Evolutionary conservation across 53 echinoderm and acorn worm species (phyloP), one percentile per base, ranked within the genome.

Genomic region (Henricia sp.): DNA sequence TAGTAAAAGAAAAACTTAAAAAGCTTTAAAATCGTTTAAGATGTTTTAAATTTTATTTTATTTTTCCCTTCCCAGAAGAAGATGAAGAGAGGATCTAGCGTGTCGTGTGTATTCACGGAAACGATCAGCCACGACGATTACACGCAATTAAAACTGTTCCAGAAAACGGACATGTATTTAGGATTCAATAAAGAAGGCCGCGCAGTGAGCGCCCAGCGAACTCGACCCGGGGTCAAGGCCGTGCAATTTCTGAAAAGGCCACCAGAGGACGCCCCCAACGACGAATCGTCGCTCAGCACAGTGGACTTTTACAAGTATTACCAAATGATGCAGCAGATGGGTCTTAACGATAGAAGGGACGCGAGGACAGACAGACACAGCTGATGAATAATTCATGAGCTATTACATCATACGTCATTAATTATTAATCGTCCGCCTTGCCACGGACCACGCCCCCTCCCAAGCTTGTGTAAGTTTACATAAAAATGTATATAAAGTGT

Each of bases 401-500:
- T 68, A 46, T 65, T 68, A 67, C 73, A 66, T 72, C 60, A 64
- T 62, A 63, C 68, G 83, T 28, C n/a, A n/a, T n/a, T n/a, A n/a
- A n/a, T n/a, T n/a, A 70, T 82, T 23, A 65, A 74, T 74, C 63
- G 65, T 74, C 74, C 73, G 74, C 74, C 51, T 86, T 73, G 86
- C 63, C 64, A 86, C 86, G 64, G 74, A 72, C 59, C 55, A 20
- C 16, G 16, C 30, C 63, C 59, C 46, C 62, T 50, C 23, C 44
- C 83, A 44, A 68, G 71, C 68, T 72, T 82, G 85, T 88, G 88
- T 82, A 87, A 91, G 84, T 84, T 87, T 84, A 85, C n/a, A n/a
- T n/a, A n/a, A n/a, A n/a, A n/a, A n/a, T 85, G 84, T 82, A 84
- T 89, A 83, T 89, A 73, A 83, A 82, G 88, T 82, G 85, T 88